Base-by-base conservation (phyloP, 37 sponge, comb jelly and placozoan species). In the Ianthella basta region DNA sequence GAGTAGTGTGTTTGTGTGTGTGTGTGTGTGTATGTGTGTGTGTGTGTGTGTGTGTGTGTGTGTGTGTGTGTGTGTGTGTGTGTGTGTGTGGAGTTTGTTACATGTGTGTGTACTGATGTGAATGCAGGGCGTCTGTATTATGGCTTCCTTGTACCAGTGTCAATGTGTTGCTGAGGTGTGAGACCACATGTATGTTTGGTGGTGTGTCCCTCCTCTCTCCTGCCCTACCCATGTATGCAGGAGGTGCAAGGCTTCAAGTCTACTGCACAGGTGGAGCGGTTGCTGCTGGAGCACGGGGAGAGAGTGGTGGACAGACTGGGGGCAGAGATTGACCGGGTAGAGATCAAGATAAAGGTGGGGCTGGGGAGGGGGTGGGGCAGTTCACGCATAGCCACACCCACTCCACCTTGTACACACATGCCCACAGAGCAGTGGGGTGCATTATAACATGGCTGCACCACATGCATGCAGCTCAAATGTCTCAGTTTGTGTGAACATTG, bases 221-320 rank as follows among this genome's bases (percentile, higher is more conserved):
- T 38, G 20, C 0, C 54, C 56, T 16, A 35, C 24, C n/a, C 57
- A 24, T 84, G 86, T 30, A 12, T 72, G 38, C 35, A 95, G 96
- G 87, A 92, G 56, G 77, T 95, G 15, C 83, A 92, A 41, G 30
- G 34, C 15, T 88, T 89, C 34, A 57, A 75, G 24, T 90, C 93
- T 44, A 89, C 87, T 38, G 88, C 50, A 50, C 94, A 97, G 38
- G 55, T 97, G 72, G 91, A 97, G 55, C 75, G 38, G 81, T 90
- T 97, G 59, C 59, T 97, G 15, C 82, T 97, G 34, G 86, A 90
- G n/a, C 91, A 97, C 35, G 97, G 97, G 0, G 97, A 97, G 72
- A 93, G 89, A 33, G 85, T 97, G 10, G 80, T 97, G 24, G 97
- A 97, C 56, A 68, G 84, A 12, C 80, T 97, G 1, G 97, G 93